Base-by-base conservation (phyloP, 1,140 invertebrate genomes). In the Cyphomyrmex costatus region DNA sequence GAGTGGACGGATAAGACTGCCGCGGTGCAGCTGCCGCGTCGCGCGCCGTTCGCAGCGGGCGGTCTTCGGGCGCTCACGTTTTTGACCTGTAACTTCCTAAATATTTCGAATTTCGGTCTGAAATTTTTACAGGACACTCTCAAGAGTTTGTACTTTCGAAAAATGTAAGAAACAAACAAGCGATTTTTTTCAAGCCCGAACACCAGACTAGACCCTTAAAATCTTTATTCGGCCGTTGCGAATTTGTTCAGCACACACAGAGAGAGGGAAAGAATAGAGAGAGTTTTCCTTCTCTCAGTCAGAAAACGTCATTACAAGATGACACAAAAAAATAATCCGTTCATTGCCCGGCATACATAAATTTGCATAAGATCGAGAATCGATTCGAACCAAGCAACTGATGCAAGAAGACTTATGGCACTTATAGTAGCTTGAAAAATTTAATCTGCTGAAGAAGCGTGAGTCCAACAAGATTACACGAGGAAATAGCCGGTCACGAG, bases 301-400 rank as follows among this genome's bases (percentile, higher is more conserved):
- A 33, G 4, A 56, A 68, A 70, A 68, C 1, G 1, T 33, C 0
- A 16, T 16, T 27, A n/a, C 16, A 68, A 70, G 21, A 56, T 36
- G 0, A 36, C 36, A 10, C 36, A 2, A 42, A 19, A 21, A 53
- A 14, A 42, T 58, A n/a, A 56, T 36, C 27, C 49, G 76, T 80
- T 79, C 74, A 66, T 58, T 49, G 49, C 27, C 8, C 61, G 8
- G 30, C 4, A n/a, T 5, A 46, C 24, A 80, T 68, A 68, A 46
- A 82, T 80, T 58, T 66, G 14, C 76, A 68, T 68, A 27, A 80
- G 21, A n/a, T 65, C 33, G 27, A 78, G 24, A 58, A 78, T 30
- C 24, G 24, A 21, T 19, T 65, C 30, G 63, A 27, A 46, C 5
- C 14, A 65, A 49, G 12, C 46, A 27, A 51, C 21, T 80, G 49